These are phyloP conservation scores for Xyrichtys novacula DNA, from an alignment of 2,797 vertebrate species.

Conservation along the genomic window DNA sequence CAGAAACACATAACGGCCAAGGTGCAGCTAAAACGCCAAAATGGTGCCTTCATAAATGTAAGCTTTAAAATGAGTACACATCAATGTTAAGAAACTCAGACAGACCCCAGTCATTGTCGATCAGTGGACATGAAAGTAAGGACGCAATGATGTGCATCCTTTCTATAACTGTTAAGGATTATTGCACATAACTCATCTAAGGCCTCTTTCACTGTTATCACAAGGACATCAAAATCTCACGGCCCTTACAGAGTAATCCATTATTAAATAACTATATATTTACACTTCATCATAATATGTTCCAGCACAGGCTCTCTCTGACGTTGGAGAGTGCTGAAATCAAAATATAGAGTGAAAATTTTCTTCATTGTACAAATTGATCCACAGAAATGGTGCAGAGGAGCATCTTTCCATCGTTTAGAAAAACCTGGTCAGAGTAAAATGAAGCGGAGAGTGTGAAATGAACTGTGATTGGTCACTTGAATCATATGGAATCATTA, in stretches of 20 bases:
- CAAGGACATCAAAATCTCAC: conserved; percentile 52
- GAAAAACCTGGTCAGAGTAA: conserved; percentile 6
- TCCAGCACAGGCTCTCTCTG: conserved; percentile 42
- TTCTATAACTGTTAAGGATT: conserved; percentile 63
- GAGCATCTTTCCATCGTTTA: conserved; percentile 26
- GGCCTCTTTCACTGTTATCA: conserved; percentile 76
- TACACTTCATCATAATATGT: conserved; percentile 58
- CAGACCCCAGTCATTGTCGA: conserved; percentile 12
- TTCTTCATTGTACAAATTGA: conserved; percentile 48
- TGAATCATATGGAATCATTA: conserved; percentile 36
- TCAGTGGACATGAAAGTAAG: conserved; percentile 27
- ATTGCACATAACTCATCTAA: conserved; percentile 86
- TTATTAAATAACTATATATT: conserved; percentile 68
- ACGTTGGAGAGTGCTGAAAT: conserved; percentile 64
- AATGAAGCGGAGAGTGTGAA: conserved; percentile 13
- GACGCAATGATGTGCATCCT: conserved; percentile 27
- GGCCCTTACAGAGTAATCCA: conserved; percentile 52
- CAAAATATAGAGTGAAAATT: conserved; percentile 54
- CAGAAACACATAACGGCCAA: conserved; percentile 43
- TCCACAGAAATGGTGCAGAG: conserved; percentile 21
- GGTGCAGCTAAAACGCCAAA: conserved; percentile 45
- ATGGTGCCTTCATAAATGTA: conserved; percentile 33
- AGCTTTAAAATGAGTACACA: conserved; percentile 41
- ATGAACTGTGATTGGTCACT: conserved; percentile 48
- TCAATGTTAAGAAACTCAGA: conserved; percentile 41